These are phyloP conservation scores for Arion vulgaris DNA, from an alignment of 1,140 invertebrate species.

Conservation along the genomic window DNA sequence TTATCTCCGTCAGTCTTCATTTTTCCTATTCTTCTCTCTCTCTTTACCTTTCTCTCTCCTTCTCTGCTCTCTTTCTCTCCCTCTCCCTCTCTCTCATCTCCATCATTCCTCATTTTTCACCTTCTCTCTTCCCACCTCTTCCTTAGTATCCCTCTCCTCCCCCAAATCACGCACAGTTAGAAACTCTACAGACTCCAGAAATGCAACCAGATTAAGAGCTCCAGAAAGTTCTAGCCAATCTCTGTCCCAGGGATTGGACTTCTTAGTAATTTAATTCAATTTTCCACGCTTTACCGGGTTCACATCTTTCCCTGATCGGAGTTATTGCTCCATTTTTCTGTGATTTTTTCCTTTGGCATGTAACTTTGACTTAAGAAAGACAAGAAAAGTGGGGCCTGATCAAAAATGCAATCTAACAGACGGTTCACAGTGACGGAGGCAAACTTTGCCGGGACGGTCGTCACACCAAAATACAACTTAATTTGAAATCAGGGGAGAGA, in stretches of 20 bases:
- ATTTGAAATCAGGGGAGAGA: too few relatives aligned
- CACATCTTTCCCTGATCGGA: background rate
- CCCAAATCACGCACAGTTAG: too few relatives aligned
- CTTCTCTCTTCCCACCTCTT: too few relatives aligned
- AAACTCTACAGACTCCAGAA: too few relatives aligned
- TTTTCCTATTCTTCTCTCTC: too few relatives aligned
- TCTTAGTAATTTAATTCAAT: background rate
- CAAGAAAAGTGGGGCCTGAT: background rate
- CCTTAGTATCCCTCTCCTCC: too few relatives aligned
- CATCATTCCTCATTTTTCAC: too few relatives aligned
- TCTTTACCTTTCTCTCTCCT: too few relatives aligned
- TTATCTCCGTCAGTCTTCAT: too few relatives aligned
- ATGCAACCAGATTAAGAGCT: background rate
- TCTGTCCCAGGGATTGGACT: background rate
- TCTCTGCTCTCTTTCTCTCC: too few relatives aligned
- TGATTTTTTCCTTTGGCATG: background rate
- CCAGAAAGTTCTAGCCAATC: background rate
- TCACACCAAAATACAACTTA: too few relatives aligned
- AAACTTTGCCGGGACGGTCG: background rate
- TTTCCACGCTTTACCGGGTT: background rate
- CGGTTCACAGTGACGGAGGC: background rate
- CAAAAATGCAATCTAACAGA: background rate
- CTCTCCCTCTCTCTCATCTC: too few relatives aligned
- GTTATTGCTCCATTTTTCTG: background rate
- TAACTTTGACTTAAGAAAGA: background rate